Conservation (phyloP, 2,113 vertebrate genomes). For the Gracilinanus agilis region DNA sequence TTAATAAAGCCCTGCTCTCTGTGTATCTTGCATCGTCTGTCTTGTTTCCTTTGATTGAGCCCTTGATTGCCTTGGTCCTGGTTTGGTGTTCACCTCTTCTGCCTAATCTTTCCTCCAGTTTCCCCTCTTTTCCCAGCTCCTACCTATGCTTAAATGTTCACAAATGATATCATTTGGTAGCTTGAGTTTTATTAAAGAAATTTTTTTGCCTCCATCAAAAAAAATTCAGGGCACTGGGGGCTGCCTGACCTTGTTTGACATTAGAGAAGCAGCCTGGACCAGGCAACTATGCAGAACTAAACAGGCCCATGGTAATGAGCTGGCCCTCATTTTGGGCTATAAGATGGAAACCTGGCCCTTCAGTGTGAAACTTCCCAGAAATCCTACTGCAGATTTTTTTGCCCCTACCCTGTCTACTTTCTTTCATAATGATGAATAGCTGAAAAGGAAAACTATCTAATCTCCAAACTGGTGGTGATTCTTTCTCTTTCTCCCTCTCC, state of each 20-base stretch:
- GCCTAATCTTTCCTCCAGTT: background rate
- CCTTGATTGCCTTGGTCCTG: background rate
- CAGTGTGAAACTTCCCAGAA: slow-evolving; percentile 85
- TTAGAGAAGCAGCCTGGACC: slow-evolving; percentile 3
- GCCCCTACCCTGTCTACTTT: slow-evolving; percentile 82
- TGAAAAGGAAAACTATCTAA: slow-evolving; percentile 75
- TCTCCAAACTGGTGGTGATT: slow-evolving; percentile 79
- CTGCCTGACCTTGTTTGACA: slow-evolving; percentile 22
- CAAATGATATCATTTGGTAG: slow-evolving; percentile 61
- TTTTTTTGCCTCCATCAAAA: slow-evolving; percentile 49
- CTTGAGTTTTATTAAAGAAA: slow-evolving; percentile 66
- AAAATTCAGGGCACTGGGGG: slow-evolving; percentile 20
- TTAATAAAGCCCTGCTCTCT: too few species aligned
- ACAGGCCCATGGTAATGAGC: slow-evolving; percentile 46
- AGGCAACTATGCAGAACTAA: slow-evolving; percentile 46
- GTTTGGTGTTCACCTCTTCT: background rate
- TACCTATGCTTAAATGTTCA: slow-evolving; percentile 63
- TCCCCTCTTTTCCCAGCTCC: slow-evolving; percentile 22
- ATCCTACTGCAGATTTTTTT: slow-evolving; percentile 82
- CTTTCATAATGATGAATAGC: slow-evolving; percentile 85
- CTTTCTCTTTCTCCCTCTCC: too few species aligned
- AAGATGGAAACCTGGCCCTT: slow-evolving; percentile 72
- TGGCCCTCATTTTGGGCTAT: slow-evolving; percentile 3
- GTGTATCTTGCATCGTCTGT: too few species aligned
- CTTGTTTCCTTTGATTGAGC: background rate